Base-by-base conservation (phyloP, 92 coral and sea anemone species). In the Siderastrea radians region DNA sequence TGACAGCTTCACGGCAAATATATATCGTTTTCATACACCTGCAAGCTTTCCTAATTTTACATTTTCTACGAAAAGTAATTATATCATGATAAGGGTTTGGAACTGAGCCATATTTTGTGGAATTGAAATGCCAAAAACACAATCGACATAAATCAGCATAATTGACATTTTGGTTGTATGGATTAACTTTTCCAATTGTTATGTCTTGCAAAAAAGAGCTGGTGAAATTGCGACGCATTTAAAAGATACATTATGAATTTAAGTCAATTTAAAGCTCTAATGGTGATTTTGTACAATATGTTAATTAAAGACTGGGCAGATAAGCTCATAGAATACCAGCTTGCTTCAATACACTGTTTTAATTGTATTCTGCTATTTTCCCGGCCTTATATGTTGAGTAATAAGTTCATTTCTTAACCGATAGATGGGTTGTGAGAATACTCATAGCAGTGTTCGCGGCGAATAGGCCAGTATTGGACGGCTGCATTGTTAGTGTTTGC, bases 81-180 rank as follows among this genome's bases (percentile, higher is more conserved):
- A 82, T 70, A 49, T 70, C 47, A 59, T 57, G 86, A 58, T 80
- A 67, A 78, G 71, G 67, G 53, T 57, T 82, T 82, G 77, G 78
- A 82, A 47, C 63, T 57, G 14, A 82, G 78, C 86, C 78, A 68
- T 57, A 82, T 69, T 70, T 82, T 82, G 77, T 26, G 86, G 86
- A 49, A 78, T 70, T 69, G 46, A 63, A 51, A 82, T 50, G 68
- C 52, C 78, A 16, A 69, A 70, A 60, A 70, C 43, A 14, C 71
- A 55, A 82, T 82, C 64, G 86, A 69, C 68, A 48, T 46, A 82
- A 72, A 71, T 71, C 62, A 50, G 71, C 75, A 55, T 82, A 82
- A 82, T 82, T 82, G 68, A 70, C 59, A 82, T 70, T 19, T 15
- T 16, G 62, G 49, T 16, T 45, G 5, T 59, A 77, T 59, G 12